phyloP scores from a whole-genome alignment of 2,113 vertebrate genomes.

The Thalassarche chlororhynchos region DNA sequence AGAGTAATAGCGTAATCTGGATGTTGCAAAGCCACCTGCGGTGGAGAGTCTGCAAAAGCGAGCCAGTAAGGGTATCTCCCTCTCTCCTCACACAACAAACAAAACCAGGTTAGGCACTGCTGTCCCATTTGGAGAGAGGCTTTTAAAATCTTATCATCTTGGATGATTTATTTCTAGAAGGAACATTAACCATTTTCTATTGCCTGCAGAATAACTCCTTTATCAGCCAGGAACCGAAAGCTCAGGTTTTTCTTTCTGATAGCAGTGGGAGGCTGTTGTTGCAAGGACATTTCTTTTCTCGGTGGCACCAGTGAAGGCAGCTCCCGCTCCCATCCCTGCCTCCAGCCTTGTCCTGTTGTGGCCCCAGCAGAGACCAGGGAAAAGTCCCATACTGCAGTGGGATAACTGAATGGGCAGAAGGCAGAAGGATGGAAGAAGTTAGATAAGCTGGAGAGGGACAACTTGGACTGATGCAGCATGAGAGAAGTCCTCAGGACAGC shows the following conservation, averaged over 20 bases:
- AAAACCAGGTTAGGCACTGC: background rate
- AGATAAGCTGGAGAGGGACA: background rate
- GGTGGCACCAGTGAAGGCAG: background rate
- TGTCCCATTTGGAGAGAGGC: background rate
- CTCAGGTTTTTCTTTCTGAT: background rate
- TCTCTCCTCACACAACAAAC: background rate
- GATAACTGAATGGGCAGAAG: background rate
- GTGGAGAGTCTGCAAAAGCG: background rate
- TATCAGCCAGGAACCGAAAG: background rate
- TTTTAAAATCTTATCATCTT: background rate
- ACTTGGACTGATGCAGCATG: background rate
- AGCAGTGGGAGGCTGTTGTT: background rate
- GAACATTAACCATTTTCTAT: background rate
- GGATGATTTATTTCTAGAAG: background rate
- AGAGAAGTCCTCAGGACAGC: background rate
- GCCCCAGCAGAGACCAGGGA: background rate
- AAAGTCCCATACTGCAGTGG: background rate
- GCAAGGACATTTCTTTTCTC: background rate
- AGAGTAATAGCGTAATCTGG: background rate
- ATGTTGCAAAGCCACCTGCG: background rate
- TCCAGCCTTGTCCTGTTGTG: background rate
- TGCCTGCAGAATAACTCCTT: background rate
- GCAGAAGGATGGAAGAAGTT: background rate
- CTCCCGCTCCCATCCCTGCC: background rate
- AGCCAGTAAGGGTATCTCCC: background rate